Percentiles rank a stretch among this genome's conserved stretches.
Evolutionary conservation across 37 sponge, comb jelly and placozoan genomes (phyloP).

Genomic region (Agelas oroides): DNA sequence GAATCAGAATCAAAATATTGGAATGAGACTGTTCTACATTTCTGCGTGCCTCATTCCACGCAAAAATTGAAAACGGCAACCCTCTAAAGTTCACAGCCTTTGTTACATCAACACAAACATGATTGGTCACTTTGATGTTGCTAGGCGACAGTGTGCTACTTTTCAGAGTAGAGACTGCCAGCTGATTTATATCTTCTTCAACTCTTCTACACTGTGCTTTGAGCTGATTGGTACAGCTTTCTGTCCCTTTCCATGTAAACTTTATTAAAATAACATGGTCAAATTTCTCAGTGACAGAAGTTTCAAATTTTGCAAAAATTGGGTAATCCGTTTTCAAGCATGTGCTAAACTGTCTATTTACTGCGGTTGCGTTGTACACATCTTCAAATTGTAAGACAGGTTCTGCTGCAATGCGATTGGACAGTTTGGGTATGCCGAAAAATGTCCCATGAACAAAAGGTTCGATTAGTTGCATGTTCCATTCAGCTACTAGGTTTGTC

Average conservation of each 20-base stretch:
- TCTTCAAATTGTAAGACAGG: neutral
- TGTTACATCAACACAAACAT: neutral
- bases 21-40: neutral
- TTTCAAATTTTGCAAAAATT: neutral
- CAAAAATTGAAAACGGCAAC: neutral
- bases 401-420: too few species aligned
- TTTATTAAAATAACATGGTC: too few species aligned
- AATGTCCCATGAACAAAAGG: neutral
- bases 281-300: too few species aligned
- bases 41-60: neutral
- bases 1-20: slow-evolving; percentile 6
- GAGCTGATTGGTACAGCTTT: too few species aligned
- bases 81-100: neutral
- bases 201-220: too few species aligned
- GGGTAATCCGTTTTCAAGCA: neutral
- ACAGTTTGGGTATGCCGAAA: neutral
- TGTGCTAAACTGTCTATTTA: neutral
- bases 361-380: neutral
- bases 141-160: too few species aligned
- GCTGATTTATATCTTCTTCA: too few species aligned
- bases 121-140: too few species aligned
- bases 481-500: neutral
- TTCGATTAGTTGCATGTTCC: neutral
- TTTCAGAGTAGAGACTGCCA: too few species aligned
- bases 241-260: too few species aligned